phyloP scores from a whole-genome alignment of 2,797 vertebrate genomes.

The Spinus pinus region DNA sequence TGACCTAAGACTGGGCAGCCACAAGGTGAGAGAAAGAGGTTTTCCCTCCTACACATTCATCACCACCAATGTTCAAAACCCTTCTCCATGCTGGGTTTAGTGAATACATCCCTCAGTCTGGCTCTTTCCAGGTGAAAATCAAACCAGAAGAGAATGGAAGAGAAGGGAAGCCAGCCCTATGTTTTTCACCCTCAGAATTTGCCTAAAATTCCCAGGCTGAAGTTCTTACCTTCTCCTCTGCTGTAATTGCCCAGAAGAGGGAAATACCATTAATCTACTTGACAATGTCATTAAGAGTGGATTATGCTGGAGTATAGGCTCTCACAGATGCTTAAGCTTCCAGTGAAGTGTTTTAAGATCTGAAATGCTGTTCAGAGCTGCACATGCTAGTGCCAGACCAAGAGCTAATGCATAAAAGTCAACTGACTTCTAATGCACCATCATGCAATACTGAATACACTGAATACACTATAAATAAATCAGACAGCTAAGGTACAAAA shows the following conservation, averaged over 20 bases:
- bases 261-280: background rate
- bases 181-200: background rate
- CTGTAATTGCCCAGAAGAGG: background rate
- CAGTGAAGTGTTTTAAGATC: background rate
- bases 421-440: background rate
- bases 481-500: background rate
- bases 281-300: background rate
- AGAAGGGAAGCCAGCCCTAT: background rate
- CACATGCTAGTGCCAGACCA: background rate
- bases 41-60: background rate
- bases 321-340: background rate
- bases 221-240: background rate
- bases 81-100: background rate
- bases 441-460: background rate
- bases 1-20: background rate
- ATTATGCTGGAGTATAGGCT: background rate
- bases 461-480: background rate
- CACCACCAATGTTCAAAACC: accelerated
- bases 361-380: background rate
- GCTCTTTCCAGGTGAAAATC: background rate
- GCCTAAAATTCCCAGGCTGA: background rate
- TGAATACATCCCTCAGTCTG: background rate
- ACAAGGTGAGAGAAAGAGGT: background rate
- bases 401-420: background rate
- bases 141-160: background rate